Evolutionary conservation across 2,888 invertebrate genomes (phyloP).

Genomic region (Orthosia incerta): DNA sequence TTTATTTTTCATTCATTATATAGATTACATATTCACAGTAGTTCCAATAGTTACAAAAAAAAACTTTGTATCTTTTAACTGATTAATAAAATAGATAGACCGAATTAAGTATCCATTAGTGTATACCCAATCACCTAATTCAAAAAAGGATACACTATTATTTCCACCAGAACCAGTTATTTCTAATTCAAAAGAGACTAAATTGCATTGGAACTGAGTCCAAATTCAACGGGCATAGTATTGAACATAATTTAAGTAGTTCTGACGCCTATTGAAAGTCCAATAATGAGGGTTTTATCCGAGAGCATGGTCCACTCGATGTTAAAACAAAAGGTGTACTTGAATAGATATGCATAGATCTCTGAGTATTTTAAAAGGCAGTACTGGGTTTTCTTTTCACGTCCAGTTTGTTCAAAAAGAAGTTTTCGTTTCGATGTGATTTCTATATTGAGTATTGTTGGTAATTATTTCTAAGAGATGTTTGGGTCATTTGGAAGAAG

Average conservation of each 20-base stretch:
- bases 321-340: conserved; percentile 26
- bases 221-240: conserved; percentile 22
- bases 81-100: no score
- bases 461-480: no score
- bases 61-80: no score
- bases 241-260: conserved; percentile 4
- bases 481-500: no score
- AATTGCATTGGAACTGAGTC: conserved; percentile 1
- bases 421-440: no score
- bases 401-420: neutral
- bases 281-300: conserved; percentile 26
- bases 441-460: no score
- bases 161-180: neutral
- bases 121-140: neutral
- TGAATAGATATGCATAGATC: conserved; percentile 10
- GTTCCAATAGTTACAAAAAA: no score
- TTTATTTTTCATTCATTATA: no score
- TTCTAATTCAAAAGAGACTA: conserved; percentile 12
- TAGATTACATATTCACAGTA: no score
- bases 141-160: neutral
- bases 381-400: neutral
- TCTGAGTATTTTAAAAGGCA: neutral
- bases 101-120: no score
- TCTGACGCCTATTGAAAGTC: conserved; percentile 18
- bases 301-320: conserved; percentile 2